A percentile compares a stretch with the other conserved stretches of the same genome.
These are phyloP conservation scores for Nothobranchius furzeri DNA, from an alignment of 2,113 vertebrate genomes.

Conservation along the genomic window DNA sequence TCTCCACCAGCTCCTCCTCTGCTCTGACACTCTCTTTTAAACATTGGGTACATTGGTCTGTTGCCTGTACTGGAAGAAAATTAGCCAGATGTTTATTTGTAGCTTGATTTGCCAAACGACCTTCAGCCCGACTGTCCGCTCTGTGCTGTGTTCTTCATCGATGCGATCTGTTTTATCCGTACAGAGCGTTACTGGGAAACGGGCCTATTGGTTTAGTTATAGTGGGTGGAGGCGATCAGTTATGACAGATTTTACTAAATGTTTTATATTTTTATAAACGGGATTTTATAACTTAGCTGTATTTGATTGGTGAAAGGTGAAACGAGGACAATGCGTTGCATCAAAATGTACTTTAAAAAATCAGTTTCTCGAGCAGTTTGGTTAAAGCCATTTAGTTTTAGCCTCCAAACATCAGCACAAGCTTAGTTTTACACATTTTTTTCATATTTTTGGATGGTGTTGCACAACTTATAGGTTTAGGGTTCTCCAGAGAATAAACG, in stretches of 20 bases:
- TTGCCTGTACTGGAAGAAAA: conserved; percentile 38
- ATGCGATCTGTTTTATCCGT: background rate
- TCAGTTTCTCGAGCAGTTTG: background rate
- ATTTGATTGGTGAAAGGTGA: background rate
- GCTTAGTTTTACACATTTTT: too few relatives aligned
- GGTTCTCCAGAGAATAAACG: too few relatives aligned
- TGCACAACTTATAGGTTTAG: too few relatives aligned
- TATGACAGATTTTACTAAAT: background rate
- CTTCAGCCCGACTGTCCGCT: background rate
- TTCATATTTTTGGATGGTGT: too few relatives aligned
- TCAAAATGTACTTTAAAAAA: background rate
- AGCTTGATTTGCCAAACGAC: background rate
- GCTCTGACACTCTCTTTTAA: background rate
- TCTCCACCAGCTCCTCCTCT: conserved; percentile 15
- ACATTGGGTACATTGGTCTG: conserved; percentile 13
- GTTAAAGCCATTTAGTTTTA: background rate
- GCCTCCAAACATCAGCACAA: background rate
- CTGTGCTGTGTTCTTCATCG: background rate
- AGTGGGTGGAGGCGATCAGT: background rate
- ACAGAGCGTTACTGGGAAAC: background rate
- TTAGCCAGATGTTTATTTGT: conserved; percentile 23
- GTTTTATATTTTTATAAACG: background rate
- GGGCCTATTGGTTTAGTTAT: background rate
- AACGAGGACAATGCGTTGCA: background rate
- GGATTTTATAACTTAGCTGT: background rate